Base-by-base conservation (phyloP, 2,888 invertebrate species). In the Hyposoter didymator region DNA sequence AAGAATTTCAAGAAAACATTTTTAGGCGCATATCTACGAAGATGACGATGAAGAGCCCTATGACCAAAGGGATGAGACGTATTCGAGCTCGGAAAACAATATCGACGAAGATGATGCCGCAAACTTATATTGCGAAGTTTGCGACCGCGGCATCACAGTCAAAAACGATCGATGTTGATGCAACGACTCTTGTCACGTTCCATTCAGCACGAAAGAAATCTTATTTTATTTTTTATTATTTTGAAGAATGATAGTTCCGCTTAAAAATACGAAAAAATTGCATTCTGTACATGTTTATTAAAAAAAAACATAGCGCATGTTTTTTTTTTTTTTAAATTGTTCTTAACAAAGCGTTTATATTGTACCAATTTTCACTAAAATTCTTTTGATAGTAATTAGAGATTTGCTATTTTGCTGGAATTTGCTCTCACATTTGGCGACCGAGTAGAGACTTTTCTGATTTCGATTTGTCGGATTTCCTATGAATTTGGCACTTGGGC, bases 171-270 rank as follows among this genome's bases (percentile, higher is more conserved):
- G 17, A 88, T 89, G 69, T 94, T 97, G 88, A 94, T 97, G 74
- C 96, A 96, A 89, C 96, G 96, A 91, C 93, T 99, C 39, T 94
- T 99, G 79, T 96, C 95, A 72, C 95, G 95, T 82, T 97, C 98
- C 92, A 97, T 99, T 88, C 95, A 96, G 87, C 97, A 97, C 89
- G 99, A 99, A 94, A 95, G 98, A 78, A 99, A 98, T 94, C 95
- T 97, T 69, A 95, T 99, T 73, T 95, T 96, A 97, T 89, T 98
- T 96, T n/a, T n/a, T n/a, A n/a, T n/a, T n/a, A n/a, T 93, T 97
- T 98, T 94, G 95, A 47, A 14, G 55, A 95, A 70, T 88, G 80
- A 78, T 72, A 52, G 32, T 49, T 28, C 39, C 14, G 2, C 14
- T 55, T 14, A 64, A 67, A 39, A 39, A 8, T 66, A n/a, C 7